Evolutionary conservation across 2,888 invertebrate genomes (phyloP).

Genomic region (Scaeva pyrastri): DNA sequence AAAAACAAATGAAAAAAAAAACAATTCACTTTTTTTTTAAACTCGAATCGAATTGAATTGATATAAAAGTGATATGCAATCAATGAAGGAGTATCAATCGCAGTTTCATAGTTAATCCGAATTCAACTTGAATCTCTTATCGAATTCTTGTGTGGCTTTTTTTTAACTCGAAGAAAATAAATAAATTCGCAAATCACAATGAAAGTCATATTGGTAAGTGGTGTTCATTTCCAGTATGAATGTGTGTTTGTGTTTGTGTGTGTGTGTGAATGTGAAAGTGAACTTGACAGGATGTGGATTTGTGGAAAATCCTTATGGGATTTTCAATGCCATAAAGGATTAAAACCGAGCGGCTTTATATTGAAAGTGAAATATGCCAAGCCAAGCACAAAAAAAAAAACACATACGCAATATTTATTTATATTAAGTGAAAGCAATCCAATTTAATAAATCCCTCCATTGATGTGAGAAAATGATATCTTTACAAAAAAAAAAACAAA

Average conservation of each 20-base stretch:
- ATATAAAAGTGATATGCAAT: slow-evolving; percentile 75
- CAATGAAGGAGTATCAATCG: slow-evolving; percentile 69
- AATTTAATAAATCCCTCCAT: slow-evolving; percentile 42
- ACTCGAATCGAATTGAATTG: slow-evolving; percentile 44
- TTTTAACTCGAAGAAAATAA: slow-evolving; percentile 23
- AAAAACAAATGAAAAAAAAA: slow-evolving; percentile 37
- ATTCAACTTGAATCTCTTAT: slow-evolving; percentile 32
- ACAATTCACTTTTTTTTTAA: neutral
- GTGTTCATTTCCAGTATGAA: neutral
- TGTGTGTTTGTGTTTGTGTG: slow-evolving; percentile 1
- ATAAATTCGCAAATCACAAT: slow-evolving; percentile 51
- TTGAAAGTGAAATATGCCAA: slow-evolving; percentile 40
- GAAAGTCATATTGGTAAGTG: slow-evolving; percentile 72
- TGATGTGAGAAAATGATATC: slow-evolving; percentile 44
- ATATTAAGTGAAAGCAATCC: slow-evolving; percentile 42
- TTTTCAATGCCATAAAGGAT: slow-evolving; percentile 38
- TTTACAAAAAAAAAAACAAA: neutral
- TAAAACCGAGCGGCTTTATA: slow-evolving; percentile 28
- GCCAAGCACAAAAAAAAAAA: slow-evolving; percentile 4
- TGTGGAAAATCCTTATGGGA: slow-evolving; percentile 24
- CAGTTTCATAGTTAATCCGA: slow-evolving; percentile 61
- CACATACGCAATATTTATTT: slow-evolving; percentile 1
- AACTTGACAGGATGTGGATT: slow-evolving; percentile 43
- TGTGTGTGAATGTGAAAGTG: slow-evolving; percentile 41
- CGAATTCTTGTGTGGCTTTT: slow-evolving; percentile 8